Conservation (phyloP, 1,140 invertebrate genomes). For the Capitella teleta region DNA sequence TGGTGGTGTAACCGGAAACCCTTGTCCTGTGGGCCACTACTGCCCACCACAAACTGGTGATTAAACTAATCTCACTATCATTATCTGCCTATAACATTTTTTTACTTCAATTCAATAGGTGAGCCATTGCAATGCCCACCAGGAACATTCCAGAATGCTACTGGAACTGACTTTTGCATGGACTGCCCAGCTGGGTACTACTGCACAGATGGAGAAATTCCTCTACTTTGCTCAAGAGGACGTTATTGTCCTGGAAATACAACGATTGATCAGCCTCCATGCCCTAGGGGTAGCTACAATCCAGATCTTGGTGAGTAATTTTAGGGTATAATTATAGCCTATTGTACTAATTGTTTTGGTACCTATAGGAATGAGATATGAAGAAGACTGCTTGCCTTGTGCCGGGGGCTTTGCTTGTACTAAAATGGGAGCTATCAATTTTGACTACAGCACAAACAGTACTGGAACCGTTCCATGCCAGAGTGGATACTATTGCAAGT, state of each 20-base stretch:
- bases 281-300: conserved; percentile 34
- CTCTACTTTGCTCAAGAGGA: conserved; percentile 24
- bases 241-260: conserved; percentile 35
- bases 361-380: conserved; percentile 29
- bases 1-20: conserved; percentile 27
- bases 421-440: conserved; percentile 24
- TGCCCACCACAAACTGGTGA: conserved; percentile 32
- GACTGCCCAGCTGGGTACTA: conserved; percentile 31
- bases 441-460: conserved; percentile 26
- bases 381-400: conserved; percentile 32
- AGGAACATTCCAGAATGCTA: conserved; percentile 29
- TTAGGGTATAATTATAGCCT: no score
- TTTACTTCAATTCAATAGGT: no score
- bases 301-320: conserved; percentile 20
- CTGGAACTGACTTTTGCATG: conserved; percentile 22
- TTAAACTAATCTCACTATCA: no score
- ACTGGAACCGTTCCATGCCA: conserved; percentile 28
- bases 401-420: conserved; percentile 34
- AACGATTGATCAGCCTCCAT: conserved; percentile 21
- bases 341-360: no score
- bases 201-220: conserved; percentile 25
- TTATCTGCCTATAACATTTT: no score
- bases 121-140: conserved; percentile 22
- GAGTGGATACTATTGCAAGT: conserved; percentile 32
- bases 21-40: conserved; percentile 24